phyloP scores from a whole-genome alignment of 2,888 invertebrate species.

The Brachynemurus nebulosus region DNA sequence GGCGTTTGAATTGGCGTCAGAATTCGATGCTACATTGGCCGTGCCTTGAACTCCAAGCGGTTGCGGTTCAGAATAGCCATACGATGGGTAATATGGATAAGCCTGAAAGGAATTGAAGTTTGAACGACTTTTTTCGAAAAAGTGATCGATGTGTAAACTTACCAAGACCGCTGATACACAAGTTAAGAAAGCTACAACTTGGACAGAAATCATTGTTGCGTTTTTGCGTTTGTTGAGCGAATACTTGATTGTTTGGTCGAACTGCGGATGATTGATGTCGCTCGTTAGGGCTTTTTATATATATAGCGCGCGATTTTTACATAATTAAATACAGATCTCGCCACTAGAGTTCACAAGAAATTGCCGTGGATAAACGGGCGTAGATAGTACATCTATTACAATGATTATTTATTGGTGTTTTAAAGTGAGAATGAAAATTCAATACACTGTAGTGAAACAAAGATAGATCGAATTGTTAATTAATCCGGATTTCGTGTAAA shows the following conservation, averaged over 20 bases:
- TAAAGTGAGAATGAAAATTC: too few relatives aligned
- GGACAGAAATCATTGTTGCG: background rate
- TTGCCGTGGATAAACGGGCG: too few relatives aligned
- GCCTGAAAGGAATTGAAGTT: too few relatives aligned
- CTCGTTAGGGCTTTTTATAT: too few relatives aligned
- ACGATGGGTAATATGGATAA: background rate
- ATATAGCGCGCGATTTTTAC: too few relatives aligned
- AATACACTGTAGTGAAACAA: too few relatives aligned
- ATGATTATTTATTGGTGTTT: too few relatives aligned
- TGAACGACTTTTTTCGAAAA: background rate
- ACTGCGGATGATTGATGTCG: background rate
- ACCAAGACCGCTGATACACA: background rate
- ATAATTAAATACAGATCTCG: too few relatives aligned
- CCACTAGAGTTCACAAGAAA: too few relatives aligned
- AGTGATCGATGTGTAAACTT: background rate
- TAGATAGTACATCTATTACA: too few relatives aligned
- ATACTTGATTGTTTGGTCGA: background rate
- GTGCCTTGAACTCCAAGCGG: background rate
- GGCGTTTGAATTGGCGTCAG: conserved; percentile 1
- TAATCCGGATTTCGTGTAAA: too few relatives aligned
- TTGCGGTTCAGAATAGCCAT: background rate
- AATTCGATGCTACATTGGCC: background rate
- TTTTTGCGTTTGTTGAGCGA: background rate
- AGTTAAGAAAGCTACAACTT: background rate
- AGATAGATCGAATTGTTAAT: too few relatives aligned